Percentiles rank a stretch among this genome's conserved stretches.
phyloP scores from a whole-genome alignment of 2,113 vertebrate genomes.

The Bucco capensis region DNA sequence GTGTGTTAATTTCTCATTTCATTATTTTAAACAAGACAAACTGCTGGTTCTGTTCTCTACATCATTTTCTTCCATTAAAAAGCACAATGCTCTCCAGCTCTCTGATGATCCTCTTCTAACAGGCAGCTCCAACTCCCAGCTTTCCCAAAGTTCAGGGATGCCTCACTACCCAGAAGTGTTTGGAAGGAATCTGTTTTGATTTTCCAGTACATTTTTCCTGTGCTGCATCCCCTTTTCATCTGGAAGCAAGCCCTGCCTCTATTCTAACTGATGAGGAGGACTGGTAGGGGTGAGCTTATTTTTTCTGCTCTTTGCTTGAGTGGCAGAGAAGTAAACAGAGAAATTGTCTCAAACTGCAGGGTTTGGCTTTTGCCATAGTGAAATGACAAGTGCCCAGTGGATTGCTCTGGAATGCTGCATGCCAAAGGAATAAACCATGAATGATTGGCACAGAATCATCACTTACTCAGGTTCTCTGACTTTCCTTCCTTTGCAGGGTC shows the following conservation, averaged over 20 bases:
- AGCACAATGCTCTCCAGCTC: background rate
- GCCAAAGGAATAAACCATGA: conserved; percentile 45
- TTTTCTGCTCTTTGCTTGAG: conserved; percentile 43
- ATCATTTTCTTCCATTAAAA: conserved; percentile 9
- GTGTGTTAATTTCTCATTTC: background rate
- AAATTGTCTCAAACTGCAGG: no score
- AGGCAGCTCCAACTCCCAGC: background rate
- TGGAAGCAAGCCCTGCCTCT: conserved; percentile 32
- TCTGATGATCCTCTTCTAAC: background rate
- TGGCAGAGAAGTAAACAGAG: conserved; percentile 49
- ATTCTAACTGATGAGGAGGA: conserved; percentile 48
- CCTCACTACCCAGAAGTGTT: background rate
- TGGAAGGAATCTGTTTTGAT: conserved; percentile 15
- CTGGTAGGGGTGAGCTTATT: conserved; percentile 25
- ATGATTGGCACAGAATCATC: conserved; percentile 4
- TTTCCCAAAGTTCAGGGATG: background rate
- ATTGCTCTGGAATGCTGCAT: background rate
- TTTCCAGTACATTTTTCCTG: conserved; percentile 30
- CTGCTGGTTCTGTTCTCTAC: background rate
- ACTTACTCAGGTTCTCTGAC: background rate
- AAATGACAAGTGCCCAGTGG: background rate
- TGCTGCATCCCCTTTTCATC: conserved; percentile 29
- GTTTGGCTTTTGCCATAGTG: conserved; percentile 4
- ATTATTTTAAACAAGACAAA: conserved; percentile 22
- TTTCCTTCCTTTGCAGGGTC: background rate